Evolutionary conservation across 1,140 invertebrate species (phyloP).

Genomic region (Ceratoteleas bidentatus): DNA sequence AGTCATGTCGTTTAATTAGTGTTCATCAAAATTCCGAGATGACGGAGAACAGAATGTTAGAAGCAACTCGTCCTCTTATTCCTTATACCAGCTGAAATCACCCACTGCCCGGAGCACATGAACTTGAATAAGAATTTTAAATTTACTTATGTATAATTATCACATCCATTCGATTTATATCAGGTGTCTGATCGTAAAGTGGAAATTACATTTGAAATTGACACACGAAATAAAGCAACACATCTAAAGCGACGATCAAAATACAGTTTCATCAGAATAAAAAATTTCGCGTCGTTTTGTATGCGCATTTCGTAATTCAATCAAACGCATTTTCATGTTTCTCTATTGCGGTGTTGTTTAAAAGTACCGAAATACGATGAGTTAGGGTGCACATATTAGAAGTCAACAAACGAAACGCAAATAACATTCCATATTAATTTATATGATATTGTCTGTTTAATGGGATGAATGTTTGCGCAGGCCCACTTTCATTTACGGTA

Average conservation of each 20-base stretch:
- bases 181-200: slow-evolving; percentile 63
- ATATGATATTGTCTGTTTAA: slow-evolving; percentile 16
- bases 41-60: slow-evolving; percentile 67
- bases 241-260: slow-evolving; percentile 43
- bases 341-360: background rate
- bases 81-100: slow-evolving; percentile 66
- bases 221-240: slow-evolving; percentile 60
- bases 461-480: slow-evolving; percentile 27
- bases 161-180: slow-evolving; percentile 66
- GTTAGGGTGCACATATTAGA: too few species aligned
- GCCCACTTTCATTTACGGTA: slow-evolving; percentile 70
- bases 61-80: slow-evolving; percentile 67
- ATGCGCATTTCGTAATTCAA: slow-evolving; percentile 8
- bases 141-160: slow-evolving; percentile 68
- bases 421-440: slow-evolving; percentile 14
- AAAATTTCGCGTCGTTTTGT: slow-evolving; percentile 30
- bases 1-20: slow-evolving; percentile 67
- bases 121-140: slow-evolving; percentile 67
- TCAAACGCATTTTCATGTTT: slow-evolving; percentile 20
- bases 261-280: slow-evolving; percentile 40
- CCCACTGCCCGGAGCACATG: slow-evolving; percentile 64
- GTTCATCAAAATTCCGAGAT: slow-evolving; percentile 68
- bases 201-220: slow-evolving; percentile 66
- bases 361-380: too few species aligned
- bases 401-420: too few species aligned